A percentile compares a stretch with the other conserved stretches of the same genome.
These are phyloP conservation scores for Xestia ashworthii DNA, from an alignment of 2,888 invertebrate species.

Conservation along the genomic window DNA sequence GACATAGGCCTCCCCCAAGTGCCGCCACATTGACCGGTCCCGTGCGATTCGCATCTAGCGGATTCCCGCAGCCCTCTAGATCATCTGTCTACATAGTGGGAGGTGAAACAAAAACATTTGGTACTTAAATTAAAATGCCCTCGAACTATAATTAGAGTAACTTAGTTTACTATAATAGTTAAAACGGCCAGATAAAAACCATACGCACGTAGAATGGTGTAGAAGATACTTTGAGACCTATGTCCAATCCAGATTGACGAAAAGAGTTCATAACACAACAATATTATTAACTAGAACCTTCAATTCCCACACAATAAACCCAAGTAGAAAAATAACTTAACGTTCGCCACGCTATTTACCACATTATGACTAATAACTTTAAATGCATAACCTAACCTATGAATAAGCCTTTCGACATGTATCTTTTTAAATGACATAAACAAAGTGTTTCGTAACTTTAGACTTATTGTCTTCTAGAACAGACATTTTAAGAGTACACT, in stretches of 20 bases:
- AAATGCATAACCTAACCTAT: conserved; percentile 57
- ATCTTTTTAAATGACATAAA: conserved; percentile 60
- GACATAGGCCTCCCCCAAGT: too few relatives aligned
- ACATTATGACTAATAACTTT: conserved; percentile 56
- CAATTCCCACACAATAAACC: conserved; percentile 19
- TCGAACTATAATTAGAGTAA: background rate
- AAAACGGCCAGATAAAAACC: background rate
- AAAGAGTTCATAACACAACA: background rate
- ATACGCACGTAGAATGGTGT: background rate
- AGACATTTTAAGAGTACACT: conserved; percentile 42
- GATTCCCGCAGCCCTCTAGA: too few relatives aligned
- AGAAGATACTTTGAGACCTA: background rate
- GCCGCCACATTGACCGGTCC: too few relatives aligned
- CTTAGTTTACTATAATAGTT: background rate
- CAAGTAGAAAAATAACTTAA: conserved; percentile 31
- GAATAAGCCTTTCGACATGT: conserved; percentile 55
- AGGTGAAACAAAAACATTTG: background rate
- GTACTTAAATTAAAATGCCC: background rate
- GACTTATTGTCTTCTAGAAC: conserved; percentile 35
- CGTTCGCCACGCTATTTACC: conserved; percentile 29
- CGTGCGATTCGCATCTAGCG: too few relatives aligned
- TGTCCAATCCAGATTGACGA: background rate
- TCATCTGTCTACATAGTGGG: too few relatives aligned
- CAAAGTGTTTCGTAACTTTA: conserved; percentile 56
- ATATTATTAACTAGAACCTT: background rate